Percentiles rank a stretch among this genome's conserved stretches.
phyloP scores from a whole-genome alignment of 2,888 invertebrate species.

The Eugnorisma glareosa region DNA sequence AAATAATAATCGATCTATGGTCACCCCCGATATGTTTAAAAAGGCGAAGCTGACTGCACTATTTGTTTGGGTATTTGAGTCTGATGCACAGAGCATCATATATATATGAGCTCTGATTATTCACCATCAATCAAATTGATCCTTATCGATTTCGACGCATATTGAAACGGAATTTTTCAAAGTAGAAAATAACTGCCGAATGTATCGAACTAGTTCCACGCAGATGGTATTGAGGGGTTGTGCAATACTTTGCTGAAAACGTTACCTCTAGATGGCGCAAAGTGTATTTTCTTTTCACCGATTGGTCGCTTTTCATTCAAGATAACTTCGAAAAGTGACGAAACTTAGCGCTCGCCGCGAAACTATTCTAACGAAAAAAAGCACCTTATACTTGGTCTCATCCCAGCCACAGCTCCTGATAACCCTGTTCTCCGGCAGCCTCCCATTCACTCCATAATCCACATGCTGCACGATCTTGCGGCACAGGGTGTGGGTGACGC shows the following conservation, averaged over 20 bases:
- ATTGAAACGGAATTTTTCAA: too few species aligned
- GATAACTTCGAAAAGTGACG: background rate
- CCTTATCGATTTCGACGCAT: background rate
- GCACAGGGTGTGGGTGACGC: conserved; percentile 93
- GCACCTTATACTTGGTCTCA: conserved; percentile 81
- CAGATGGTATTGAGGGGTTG: background rate
- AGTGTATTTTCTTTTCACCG: background rate
- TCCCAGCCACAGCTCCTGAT: conserved; percentile 96
- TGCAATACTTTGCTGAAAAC: background rate
- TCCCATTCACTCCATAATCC: conserved; percentile 95
- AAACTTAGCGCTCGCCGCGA: background rate
- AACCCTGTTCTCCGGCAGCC: conserved; percentile 92
- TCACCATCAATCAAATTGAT: background rate
- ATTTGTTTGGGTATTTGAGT: too few species aligned
- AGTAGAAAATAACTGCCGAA: too few species aligned
- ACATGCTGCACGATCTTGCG: conserved; percentile 96
- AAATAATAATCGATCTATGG: too few species aligned
- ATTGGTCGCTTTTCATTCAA: background rate
- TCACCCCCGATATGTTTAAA: too few species aligned
- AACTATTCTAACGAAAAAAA: background rate
- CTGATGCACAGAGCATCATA: too few species aligned
- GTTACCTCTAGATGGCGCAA: background rate
- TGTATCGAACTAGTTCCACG: background rate
- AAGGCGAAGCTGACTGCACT: background rate
- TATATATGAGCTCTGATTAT: too few species aligned